These are phyloP conservation scores for Stenodema calcarata DNA, from an alignment of 2,888 invertebrate genomes.

Conservation along the genomic window DNA sequence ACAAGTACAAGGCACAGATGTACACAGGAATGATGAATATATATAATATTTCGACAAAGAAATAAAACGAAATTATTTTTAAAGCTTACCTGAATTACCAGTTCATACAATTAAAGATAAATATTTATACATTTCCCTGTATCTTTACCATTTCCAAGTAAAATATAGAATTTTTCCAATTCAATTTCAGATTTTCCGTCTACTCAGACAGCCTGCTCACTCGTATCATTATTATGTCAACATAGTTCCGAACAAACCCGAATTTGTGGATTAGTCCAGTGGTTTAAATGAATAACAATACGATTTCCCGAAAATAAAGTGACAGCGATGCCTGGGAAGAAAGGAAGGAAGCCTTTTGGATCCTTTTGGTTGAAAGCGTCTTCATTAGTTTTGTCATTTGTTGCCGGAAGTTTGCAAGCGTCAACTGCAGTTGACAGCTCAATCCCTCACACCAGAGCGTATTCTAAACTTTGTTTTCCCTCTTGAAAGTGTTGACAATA, in stretches of 20 bases:
- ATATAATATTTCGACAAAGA: too few relatives aligned
- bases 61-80: too few relatives aligned
- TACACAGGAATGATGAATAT: too few relatives aligned
- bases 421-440: conserved; percentile 48
- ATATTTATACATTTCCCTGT: too few relatives aligned
- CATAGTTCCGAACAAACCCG: neutral
- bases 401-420: conserved; percentile 47
- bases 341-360: neutral
- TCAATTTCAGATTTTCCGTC: too few relatives aligned
- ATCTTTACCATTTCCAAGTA: too few relatives aligned
- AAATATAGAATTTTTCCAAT: too few relatives aligned
- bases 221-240: neutral
- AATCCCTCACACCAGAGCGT: conserved; percentile 41
- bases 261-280: neutral
- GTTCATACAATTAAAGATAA: too few relatives aligned
- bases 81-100: too few relatives aligned
- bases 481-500: conserved; percentile 38
- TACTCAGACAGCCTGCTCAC: too few relatives aligned
- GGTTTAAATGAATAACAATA: neutral
- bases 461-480: conserved; percentile 44
- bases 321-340: neutral
- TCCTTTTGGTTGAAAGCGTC: conserved; percentile 42
- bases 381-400: conserved; percentile 48
- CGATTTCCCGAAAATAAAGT: neutral
- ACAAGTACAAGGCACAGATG: too few relatives aligned